A percentile compares a stretch with the other conserved stretches of the same genome.
phyloP scores from a whole-genome alignment of 2,888 invertebrate species.

The Celastrina argiolus region DNA sequence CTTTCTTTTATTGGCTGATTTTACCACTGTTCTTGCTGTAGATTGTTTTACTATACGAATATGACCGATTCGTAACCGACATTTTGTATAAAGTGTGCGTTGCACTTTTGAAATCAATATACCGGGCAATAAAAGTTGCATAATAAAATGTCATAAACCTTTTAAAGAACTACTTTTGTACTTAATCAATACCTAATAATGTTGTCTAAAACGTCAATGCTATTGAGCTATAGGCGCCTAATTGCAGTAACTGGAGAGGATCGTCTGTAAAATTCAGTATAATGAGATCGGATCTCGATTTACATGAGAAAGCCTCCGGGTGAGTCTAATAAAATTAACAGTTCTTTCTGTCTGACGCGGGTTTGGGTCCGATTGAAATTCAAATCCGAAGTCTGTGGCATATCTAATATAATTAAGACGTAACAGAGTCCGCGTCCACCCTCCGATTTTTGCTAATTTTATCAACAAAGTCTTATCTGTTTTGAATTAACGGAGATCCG shows the following conservation, averaged over 20 bases:
- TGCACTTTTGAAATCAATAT: too few relatives aligned
- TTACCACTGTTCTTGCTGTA: too few relatives aligned
- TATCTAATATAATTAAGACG: constrained; percentile 70
- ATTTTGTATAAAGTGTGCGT: too few relatives aligned
- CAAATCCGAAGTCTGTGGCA: constrained; percentile 63
- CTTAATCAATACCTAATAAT: too few relatives aligned
- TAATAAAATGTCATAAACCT: too few relatives aligned
- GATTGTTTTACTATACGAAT: too few relatives aligned
- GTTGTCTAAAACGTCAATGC: constrained; percentile 28
- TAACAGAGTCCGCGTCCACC: constrained; percentile 63
- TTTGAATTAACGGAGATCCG: background rate
- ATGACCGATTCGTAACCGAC: too few relatives aligned
- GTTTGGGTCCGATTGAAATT: constrained; percentile 66
- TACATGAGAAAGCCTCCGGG: constrained; percentile 58
- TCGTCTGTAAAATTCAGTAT: constrained; percentile 36
- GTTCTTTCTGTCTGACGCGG: constrained; percentile 54
- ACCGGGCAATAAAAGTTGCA: too few relatives aligned
- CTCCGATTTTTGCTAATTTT: constrained; percentile 42
- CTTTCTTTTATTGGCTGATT: too few relatives aligned
- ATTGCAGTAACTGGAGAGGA: constrained; percentile 31
- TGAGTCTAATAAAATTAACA: constrained; percentile 66
- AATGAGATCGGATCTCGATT: constrained; percentile 49
- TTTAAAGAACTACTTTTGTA: too few relatives aligned
- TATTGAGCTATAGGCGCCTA: constrained; percentile 29
- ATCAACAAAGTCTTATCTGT: constrained; percentile 26